These are phyloP conservation scores for Actinia equina DNA, from an alignment of 64 coral and sea anemone species.

Conservation along the genomic window DNA sequence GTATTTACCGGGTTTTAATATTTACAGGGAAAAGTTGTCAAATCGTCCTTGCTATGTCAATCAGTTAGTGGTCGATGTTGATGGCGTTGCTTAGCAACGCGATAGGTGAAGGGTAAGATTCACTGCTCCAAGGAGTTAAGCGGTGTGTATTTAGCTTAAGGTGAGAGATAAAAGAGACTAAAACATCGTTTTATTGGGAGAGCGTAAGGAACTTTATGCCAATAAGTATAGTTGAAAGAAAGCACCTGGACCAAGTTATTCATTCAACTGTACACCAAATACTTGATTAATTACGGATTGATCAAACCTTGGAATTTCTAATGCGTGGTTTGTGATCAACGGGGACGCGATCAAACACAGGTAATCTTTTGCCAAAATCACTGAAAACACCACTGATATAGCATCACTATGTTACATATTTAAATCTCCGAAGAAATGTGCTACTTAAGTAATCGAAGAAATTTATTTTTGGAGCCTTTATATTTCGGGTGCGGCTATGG, in stretches of 20 bases:
- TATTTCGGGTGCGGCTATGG: background rate
- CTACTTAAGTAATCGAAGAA: background rate
- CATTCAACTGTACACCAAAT: background rate
- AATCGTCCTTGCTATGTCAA: background rate
- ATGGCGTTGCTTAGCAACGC: background rate
- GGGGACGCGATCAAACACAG: background rate
- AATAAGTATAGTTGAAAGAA: background rate
- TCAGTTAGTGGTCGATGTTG: background rate
- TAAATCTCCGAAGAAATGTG: background rate
- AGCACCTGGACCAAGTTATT: background rate
- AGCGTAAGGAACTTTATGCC: background rate
- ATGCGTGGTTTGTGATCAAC: background rate
- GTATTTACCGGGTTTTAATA: background rate
- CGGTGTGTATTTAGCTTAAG: background rate
- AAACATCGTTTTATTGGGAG: background rate
- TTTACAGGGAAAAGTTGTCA: background rate
- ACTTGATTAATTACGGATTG: background rate
- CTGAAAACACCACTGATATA: too few species aligned
- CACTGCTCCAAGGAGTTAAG: background rate
- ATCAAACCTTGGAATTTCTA: conserved; percentile 4
- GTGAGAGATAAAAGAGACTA: background rate
- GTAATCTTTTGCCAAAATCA: background rate
- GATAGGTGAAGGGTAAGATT: background rate
- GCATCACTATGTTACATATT: background rate
- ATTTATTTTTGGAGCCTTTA: background rate